Base-by-base conservation (phyloP, 2,113 vertebrate species). In the Brachyhypopomus gauderio region DNA sequence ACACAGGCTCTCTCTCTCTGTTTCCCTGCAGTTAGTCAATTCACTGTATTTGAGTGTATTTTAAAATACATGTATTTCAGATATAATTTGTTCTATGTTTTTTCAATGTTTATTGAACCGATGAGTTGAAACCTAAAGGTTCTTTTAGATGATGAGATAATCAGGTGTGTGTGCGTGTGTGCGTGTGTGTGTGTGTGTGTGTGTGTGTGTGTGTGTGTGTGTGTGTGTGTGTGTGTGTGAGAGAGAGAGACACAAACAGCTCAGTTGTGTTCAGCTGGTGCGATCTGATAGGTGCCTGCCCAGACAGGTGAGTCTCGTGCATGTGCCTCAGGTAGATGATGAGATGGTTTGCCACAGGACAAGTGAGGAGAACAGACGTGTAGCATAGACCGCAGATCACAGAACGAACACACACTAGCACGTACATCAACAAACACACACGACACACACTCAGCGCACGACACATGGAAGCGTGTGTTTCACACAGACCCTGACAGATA, bases 291-390 rank as follows among this genome's bases (percentile, higher is more conserved):
- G 41, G 14, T 63, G 19, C 56, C 41, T 14, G 45, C 25, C 20
- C 11, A 62, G 25, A 19, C 23, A 19, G 45, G 19, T 22, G 55
- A 36, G 25, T 22, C 5, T 6, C 12, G 23, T n/a, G 36, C 30
- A 36, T 64, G 71, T 80, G 70, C 56, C 62, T 80, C 22, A 25
- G 48, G 41, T 4, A 36, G 41, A 6, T 41, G 60, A 72, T 27
- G 71, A 72, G 25, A 58, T 12, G 7, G 11, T 23, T 36, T 5
- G 25, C 70, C 71, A 30, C 20, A 27, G 71, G 78, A 41, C 20
- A 25, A 14, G 63, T 41, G 27, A 34, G 0, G 16, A 48, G 70
- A 74, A 74, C 55, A 52, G 36, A 45, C 30, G 0, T 20, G 23
- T 30, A 17, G 73, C 8, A n/a, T n/a, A n/a, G n/a, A n/a, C n/a